A percentile compares a stretch with the other conserved stretches of the same genome.
Conservation (phyloP, 1,140 invertebrate genomes). For the Drosophila persimilis region DNA sequence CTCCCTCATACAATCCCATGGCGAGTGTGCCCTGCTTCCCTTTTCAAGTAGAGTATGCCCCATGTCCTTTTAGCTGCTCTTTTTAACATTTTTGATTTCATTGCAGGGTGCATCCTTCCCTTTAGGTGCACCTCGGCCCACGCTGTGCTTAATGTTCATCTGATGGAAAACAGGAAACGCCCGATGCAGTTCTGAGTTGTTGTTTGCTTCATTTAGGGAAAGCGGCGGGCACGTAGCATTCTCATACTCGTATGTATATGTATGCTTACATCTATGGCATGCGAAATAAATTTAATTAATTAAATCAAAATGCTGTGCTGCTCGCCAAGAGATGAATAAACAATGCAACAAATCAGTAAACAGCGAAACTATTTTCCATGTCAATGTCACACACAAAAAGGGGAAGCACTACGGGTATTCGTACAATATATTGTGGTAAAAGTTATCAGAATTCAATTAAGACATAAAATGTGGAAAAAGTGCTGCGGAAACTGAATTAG, state of each 20-base stretch:
- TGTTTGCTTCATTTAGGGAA: too few relatives aligned
- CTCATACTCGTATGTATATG: too few relatives aligned
- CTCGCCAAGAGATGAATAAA: conserved; percentile 19
- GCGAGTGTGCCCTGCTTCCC: too few relatives aligned
- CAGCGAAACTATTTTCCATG: conserved; percentile 31
- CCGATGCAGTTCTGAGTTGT: too few relatives aligned
- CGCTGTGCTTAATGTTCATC: conserved; percentile 50
- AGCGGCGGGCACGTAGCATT: too few relatives aligned
- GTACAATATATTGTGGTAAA: conserved; percentile 27
- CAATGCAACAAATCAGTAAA: conserved; percentile 29
- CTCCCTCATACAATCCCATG: too few relatives aligned
- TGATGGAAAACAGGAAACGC: conserved; percentile 48
- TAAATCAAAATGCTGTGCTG: conserved; percentile 45
- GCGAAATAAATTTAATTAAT: conserved; percentile 58
- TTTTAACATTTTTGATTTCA: conserved; percentile 5
- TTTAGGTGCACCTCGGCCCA: conserved; percentile 36
- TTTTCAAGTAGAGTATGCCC: too few relatives aligned
- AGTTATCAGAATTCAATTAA: conserved; percentile 53
- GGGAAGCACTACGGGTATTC: background rate
- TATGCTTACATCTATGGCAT: conserved; percentile 13
- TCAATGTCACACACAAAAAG: background rate
- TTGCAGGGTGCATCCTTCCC: conserved; percentile 15
- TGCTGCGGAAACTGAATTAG: conserved; percentile 15
- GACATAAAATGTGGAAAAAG: conserved; percentile 34
- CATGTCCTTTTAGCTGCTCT: too few relatives aligned